These are phyloP conservation scores for Aviceda subcristata DNA, from an alignment of 2,113 vertebrate species.

Conservation along the genomic window DNA sequence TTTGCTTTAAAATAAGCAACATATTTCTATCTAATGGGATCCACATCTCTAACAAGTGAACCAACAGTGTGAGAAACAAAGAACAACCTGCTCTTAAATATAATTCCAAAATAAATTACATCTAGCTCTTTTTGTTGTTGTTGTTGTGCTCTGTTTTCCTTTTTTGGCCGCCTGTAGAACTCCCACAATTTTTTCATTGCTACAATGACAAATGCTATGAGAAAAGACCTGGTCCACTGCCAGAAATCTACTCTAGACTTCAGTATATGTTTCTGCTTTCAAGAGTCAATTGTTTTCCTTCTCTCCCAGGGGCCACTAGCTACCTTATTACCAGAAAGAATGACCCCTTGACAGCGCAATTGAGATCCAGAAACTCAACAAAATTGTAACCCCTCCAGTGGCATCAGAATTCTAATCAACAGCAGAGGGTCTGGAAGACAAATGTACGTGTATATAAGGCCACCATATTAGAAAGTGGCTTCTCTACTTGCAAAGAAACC, in stretches of 20 bases:
- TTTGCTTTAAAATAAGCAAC: constrained; percentile 74
- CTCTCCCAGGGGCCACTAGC: constrained; percentile 64
- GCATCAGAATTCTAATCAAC: constrained; percentile 66
- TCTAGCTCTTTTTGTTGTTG: not conserved
- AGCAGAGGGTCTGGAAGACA: constrained; percentile 69
- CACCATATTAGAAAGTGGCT: constrained; percentile 52
- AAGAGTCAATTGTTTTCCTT: constrained; percentile 66
- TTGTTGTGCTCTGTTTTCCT: constrained; percentile 29
- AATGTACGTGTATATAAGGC: constrained; percentile 51
- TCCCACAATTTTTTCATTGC: constrained; percentile 55
- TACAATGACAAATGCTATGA: constrained; percentile 58
- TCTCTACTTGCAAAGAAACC: constrained; percentile 55
- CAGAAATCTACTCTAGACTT: constrained; percentile 60
- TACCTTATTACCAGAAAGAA: constrained; percentile 75
- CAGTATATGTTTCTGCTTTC: constrained; percentile 60
- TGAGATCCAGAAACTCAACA: constrained; percentile 67
- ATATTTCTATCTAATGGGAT: constrained; percentile 65
- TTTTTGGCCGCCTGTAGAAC: constrained; percentile 3
- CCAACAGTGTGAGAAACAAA: constrained; percentile 53
- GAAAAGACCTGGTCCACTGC: constrained; percentile 60
- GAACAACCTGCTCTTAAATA: constrained; percentile 55
- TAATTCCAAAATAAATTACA: constrained; percentile 46
- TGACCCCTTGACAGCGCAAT: constrained; percentile 63
- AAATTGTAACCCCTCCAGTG: constrained; percentile 65
- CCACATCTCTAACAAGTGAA: constrained; percentile 63